phyloP scores from a whole-genome alignment of 2,797 vertebrate genomes.

The Hydrophis major region DNA sequence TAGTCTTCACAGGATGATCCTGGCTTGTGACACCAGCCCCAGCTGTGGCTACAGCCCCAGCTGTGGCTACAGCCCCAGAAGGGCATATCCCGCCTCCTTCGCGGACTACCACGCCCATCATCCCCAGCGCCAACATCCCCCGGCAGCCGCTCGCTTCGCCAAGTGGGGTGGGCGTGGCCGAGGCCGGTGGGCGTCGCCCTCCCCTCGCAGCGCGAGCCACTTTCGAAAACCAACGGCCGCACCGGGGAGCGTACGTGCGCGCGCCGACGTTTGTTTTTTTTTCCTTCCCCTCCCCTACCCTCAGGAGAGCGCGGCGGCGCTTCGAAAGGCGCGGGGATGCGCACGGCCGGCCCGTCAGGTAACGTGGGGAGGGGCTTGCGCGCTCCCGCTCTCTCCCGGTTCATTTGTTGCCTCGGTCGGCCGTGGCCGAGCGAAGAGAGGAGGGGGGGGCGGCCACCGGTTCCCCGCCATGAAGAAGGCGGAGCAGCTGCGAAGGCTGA shows the following conservation, averaged over 20 bases:
- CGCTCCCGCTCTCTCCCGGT: neutral
- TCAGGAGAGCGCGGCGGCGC: neutral
- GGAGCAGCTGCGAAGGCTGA: neutral
- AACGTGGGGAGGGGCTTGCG: neutral
- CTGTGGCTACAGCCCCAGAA: neutral
- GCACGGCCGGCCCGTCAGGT: neutral
- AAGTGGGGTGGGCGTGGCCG: neutral
- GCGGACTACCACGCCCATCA: neutral
- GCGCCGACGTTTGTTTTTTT: neutral
- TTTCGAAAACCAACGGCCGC: neutral
- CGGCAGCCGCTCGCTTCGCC: neutral
- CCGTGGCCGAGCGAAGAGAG: neutral
- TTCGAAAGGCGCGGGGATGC: neutral
- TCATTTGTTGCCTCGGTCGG: neutral
- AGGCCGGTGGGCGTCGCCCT: neutral
- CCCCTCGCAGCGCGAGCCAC: neutral
- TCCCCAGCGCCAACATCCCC: neutral
- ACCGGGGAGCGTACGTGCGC: neutral
- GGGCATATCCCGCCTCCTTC: too few relatives aligned
- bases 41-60: neutral
- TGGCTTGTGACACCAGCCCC: neutral
- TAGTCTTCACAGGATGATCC: neutral
- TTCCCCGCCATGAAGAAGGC: neutral
- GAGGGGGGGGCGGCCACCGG: neutral
- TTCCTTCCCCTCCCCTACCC: neutral